Evolutionary conservation across 2,797 vertebrate genomes (phyloP), one percentile per base, ranked within the genome.

Genomic region (Poliocrania exsul): DNA sequence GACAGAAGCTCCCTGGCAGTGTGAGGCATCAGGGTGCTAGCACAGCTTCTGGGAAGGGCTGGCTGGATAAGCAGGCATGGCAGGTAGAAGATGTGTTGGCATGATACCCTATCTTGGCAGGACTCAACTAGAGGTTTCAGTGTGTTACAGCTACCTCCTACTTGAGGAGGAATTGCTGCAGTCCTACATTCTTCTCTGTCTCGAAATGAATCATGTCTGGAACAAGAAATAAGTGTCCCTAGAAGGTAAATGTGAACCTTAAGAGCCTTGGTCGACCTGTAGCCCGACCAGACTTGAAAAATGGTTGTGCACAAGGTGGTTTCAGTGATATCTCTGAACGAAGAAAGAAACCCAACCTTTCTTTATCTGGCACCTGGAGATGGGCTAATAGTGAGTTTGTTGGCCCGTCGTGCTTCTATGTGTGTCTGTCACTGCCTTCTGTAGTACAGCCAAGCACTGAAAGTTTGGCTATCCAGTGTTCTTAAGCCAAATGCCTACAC

Each of bases 41-140:
- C 9, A 3, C 79, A 74, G 84, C 86, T 95, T 82, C 88, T 85
- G 79, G 75, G 46, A 44, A 72, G 70, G 67, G 88, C 86, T 95
- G 90, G 73, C 83, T 84, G 77, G 62, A n/a, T 86, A 88, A 92
- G 88, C 81, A 94, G 79, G 79, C 86, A 81, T 81, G 79, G 91
- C 92, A 94, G 93, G 93, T 94, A 96, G 89, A 78, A 67, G 92
- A 88, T 80, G 65, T 11, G 10, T 74, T 95, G 91, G 81, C 81
- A 37, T 80, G 79, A 65, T 92, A 94, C 71, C 57, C 35, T 71
- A 38, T 51, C 86, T 92, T 93, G 93, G 84, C 88, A 91, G 67
- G 57, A 23, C 72, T 89, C 42, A 42, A 1, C 31, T 9, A 40
- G 60, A 78, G 84, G 31, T 53, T 87, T 51, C 79, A 47, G 74